Conservation (phyloP, 2,797 vertebrate species). For the Gambusia yucatana region DNA sequence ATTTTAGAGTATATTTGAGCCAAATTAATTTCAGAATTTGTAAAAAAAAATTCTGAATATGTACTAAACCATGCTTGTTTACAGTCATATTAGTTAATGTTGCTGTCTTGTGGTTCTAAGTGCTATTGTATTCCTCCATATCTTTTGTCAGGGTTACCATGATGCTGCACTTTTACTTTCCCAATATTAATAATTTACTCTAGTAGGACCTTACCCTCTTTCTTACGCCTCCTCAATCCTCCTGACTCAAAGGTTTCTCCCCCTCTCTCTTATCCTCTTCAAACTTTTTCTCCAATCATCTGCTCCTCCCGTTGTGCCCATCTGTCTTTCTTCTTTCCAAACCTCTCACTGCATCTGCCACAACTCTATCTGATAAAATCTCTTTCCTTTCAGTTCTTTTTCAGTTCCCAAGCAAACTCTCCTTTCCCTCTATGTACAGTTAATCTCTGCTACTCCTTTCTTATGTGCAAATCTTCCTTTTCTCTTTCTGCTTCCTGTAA, state of each 20-base stretch:
- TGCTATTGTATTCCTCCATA: not conserved
- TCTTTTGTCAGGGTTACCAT: not conserved
- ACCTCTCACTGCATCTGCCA: constrained; percentile 13
- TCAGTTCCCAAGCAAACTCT: constrained; percentile 20
- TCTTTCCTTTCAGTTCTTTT: constrained; percentile 1
- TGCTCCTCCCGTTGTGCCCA: constrained; percentile 6
- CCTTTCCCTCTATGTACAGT: constrained; percentile 22
- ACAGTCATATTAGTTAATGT: not conserved
- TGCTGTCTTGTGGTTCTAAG: not conserved
- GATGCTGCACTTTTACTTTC: not conserved
- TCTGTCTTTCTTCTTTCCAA: constrained; percentile 18
- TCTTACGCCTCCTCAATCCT: not conserved
- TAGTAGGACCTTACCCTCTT: not conserved
- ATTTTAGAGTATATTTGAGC: not conserved
- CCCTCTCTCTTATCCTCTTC: constrained; percentile 7
- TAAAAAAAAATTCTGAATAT: not conserved
- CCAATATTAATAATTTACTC: not conserved
- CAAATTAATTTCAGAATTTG: not conserved
- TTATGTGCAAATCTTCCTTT: constrained; percentile 4
- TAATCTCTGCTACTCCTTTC: constrained; percentile 14
- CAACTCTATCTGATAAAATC: constrained; percentile 12
- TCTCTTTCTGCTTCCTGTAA: constrained; percentile 4
- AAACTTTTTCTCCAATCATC: constrained; percentile 6
- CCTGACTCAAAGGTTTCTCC: constrained; percentile 3
- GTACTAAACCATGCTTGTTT: not conserved